phyloP scores from a whole-genome alignment of 2,113 vertebrate species.

The Ondatra zibethicus region DNA sequence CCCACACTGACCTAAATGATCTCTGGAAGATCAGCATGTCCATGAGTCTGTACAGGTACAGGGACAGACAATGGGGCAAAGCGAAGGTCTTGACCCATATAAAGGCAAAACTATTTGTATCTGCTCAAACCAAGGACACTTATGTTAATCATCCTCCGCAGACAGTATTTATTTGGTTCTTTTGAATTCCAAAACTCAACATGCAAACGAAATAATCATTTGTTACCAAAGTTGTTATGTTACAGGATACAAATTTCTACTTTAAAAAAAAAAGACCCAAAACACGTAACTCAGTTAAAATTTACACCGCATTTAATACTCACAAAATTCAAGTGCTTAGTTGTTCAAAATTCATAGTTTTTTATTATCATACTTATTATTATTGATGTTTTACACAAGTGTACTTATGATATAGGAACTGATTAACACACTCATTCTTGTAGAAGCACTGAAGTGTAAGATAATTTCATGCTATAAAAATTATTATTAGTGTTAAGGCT shows the following conservation, averaged over 20 bases:
- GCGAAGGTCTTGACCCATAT: not conserved
- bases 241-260: not conserved
- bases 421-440: not conserved
- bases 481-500: not conserved
- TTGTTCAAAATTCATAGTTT: not conserved
- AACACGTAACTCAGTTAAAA: not conserved
- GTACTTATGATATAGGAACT: not conserved
- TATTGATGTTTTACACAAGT: not conserved
- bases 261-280: not conserved
- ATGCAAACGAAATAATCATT: not conserved
- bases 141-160: not conserved
- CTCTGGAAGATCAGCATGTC: not conserved
- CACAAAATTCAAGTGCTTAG: not conserved
- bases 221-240: constrained; percentile 15
- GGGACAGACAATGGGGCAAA: not conserved
- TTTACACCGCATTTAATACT: not conserved
- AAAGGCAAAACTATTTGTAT: not conserved
- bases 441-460: not conserved
- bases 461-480: constrained; percentile 11
- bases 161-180: constrained; percentile 14
- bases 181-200: not conserved
- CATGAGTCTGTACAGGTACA: constrained; percentile 19
- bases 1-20: constrained; percentile 6
- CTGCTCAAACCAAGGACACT: not conserved
- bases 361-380: not conserved